Conservation (phyloP, 2,113 vertebrate species). For the Harpagus bidentatus region DNA sequence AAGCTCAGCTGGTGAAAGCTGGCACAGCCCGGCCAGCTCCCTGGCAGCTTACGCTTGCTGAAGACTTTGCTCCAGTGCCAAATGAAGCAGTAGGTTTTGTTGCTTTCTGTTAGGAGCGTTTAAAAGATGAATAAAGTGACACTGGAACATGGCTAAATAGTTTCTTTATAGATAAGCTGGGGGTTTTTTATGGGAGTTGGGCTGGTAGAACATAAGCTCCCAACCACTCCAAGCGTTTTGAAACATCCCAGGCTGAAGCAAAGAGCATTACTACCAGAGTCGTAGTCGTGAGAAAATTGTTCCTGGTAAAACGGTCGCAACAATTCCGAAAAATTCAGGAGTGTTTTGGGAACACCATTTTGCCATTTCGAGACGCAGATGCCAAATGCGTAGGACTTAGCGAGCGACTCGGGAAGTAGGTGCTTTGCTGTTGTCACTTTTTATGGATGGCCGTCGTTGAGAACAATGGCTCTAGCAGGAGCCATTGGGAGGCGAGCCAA, state of each 20-base stretch:
- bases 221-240: background rate
- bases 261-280: background rate
- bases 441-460: background rate
- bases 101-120: background rate
- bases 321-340: background rate
- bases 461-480: slow-evolving; percentile 49
- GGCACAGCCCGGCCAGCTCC: background rate
- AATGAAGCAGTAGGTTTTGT: background rate
- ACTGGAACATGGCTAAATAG: background rate
- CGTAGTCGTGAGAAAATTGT: background rate
- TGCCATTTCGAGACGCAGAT: background rate
- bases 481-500: slow-evolving; percentile 31
- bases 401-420: background rate
- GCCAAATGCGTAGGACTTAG: background rate
- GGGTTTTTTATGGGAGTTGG: background rate
- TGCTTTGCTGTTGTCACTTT: background rate
- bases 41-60: background rate
- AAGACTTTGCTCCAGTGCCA: slow-evolving; percentile 9
- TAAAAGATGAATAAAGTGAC: background rate
- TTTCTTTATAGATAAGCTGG: background rate
- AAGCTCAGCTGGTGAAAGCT: slow-evolving; percentile 22
- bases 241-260: background rate
- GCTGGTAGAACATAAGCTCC: background rate
- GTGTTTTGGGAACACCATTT: background rate
- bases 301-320: background rate